Percentiles rank a stretch among this genome's conserved stretches.
These are phyloP conservation scores for Lithophane ornitopus DNA, from an alignment of 2,888 invertebrate species.

Conservation along the genomic window DNA sequence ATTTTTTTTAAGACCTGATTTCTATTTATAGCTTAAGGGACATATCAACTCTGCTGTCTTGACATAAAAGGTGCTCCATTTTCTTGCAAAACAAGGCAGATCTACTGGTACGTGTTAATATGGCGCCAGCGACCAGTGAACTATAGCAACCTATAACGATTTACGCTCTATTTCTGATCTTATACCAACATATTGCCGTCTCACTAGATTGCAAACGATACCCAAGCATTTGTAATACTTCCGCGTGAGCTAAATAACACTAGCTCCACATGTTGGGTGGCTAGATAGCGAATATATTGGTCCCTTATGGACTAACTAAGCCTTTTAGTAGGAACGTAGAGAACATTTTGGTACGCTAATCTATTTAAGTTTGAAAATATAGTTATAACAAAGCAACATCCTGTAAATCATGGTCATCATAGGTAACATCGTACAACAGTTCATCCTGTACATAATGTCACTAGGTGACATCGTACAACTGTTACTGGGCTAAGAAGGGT, in stretches of 20 bases:
- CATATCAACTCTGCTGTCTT: not conserved
- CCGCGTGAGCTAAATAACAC: slow-evolving; percentile 54
- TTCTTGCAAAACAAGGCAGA: slow-evolving; percentile 45
- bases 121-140: slow-evolving; percentile 50
- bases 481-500: not conserved
- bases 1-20: not conserved
- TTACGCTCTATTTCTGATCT: slow-evolving; percentile 63
- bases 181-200: slow-evolving; percentile 59
- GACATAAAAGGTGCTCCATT: slow-evolving; percentile 10
- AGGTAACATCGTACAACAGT: not conserved
- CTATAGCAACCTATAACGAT: slow-evolving; percentile 62
- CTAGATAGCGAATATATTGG: not conserved
- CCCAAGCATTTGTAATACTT: slow-evolving; percentile 63
- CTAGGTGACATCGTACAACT: not conserved
- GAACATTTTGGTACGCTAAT: not conserved
- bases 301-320: not conserved
- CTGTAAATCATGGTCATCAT: not conserved
- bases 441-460: too few relatives aligned
- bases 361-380: not conserved
- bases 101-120: slow-evolving; percentile 42
- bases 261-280: slow-evolving; percentile 2
- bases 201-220: slow-evolving; percentile 62
- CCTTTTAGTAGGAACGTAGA: not conserved
- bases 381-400: not conserved
- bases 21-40: not conserved